These are phyloP conservation scores for Pelecanoides urinatrix DNA, from an alignment of 2,113 vertebrate species.

Conservation along the genomic window DNA sequence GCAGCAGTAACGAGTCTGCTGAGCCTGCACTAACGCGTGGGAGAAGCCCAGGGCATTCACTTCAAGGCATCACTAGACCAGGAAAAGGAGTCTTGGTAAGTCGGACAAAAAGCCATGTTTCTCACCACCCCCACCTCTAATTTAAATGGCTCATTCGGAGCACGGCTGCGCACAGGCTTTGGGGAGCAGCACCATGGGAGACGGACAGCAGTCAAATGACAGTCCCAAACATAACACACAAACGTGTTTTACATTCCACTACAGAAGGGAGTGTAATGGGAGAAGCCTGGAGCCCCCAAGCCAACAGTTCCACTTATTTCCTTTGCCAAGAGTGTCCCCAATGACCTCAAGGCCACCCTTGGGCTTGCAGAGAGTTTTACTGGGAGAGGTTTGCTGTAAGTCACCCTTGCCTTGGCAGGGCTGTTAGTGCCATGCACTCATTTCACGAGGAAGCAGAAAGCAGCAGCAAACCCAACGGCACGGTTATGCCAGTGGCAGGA, in stretches of 20 bases:
- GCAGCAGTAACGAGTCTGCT: background rate
- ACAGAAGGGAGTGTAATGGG: background rate
- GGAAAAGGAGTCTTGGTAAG: background rate
- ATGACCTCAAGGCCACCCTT: background rate
- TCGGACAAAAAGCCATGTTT: background rate
- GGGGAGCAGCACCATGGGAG: background rate
- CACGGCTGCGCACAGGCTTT: background rate
- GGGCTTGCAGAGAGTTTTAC: background rate
- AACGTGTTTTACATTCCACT: background rate
- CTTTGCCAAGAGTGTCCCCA: background rate
- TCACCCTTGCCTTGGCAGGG: background rate
- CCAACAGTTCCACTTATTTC: background rate
- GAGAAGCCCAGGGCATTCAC: background rate
- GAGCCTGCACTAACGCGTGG: fast-evolving
- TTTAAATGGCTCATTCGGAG: background rate
- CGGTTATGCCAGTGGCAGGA: background rate
- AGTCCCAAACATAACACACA: background rate
- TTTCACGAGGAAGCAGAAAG: background rate
- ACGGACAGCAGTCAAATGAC: background rate
- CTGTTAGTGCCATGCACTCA: background rate
- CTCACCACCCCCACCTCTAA: too few species aligned
- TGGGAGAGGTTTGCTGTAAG: background rate
- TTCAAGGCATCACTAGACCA: background rate
- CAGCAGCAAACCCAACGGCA: background rate
- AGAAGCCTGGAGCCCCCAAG: background rate